These are phyloP conservation scores for Leptatherina wallacei DNA, from an alignment of 2,797 vertebrate genomes.

Conservation along the genomic window DNA sequence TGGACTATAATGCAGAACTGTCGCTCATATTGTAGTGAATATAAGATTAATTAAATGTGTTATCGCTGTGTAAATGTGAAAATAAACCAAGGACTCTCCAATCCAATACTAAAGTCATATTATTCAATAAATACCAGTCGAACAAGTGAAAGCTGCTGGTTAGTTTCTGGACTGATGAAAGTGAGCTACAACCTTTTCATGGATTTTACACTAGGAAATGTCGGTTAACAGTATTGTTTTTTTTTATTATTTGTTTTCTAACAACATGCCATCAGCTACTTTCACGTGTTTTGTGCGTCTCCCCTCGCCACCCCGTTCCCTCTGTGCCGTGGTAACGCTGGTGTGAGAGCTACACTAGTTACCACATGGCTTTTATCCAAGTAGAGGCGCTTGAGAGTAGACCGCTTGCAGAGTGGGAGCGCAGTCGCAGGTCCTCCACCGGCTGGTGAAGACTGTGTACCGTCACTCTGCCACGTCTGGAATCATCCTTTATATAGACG, in stretches of 20 bases:
- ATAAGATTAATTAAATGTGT: too few species aligned
- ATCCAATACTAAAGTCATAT: background rate
- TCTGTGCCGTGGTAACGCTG: slow-evolving; percentile 54
- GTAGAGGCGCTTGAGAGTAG: slow-evolving; percentile 83
- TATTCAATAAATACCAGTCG: background rate
- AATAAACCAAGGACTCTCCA: background rate
- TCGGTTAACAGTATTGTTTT: background rate
- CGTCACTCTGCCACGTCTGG: slow-evolving; percentile 68
- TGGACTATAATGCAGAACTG: background rate
- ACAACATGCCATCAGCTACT: slow-evolving; percentile 29
- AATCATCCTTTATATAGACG: slow-evolving; percentile 72
- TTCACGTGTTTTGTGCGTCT: slow-evolving; percentile 16
- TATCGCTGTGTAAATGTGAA: background rate
- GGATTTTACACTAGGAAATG: background rate
- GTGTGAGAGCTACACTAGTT: slow-evolving; percentile 58
- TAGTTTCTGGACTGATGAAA: background rate
- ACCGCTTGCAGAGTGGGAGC: slow-evolving; percentile 78
- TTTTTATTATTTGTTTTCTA: background rate
- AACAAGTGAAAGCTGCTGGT: background rate
- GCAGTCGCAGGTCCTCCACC: slow-evolving; percentile 83
- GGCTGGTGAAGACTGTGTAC: slow-evolving; percentile 72
- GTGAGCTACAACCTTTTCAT: background rate
- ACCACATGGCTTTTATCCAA: slow-evolving; percentile 82
- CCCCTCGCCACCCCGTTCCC: slow-evolving; percentile 36
- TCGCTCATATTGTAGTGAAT: too few species aligned